Conservation (phyloP, 2,797 vertebrate species). For the Hemibagrus guttatus region DNA sequence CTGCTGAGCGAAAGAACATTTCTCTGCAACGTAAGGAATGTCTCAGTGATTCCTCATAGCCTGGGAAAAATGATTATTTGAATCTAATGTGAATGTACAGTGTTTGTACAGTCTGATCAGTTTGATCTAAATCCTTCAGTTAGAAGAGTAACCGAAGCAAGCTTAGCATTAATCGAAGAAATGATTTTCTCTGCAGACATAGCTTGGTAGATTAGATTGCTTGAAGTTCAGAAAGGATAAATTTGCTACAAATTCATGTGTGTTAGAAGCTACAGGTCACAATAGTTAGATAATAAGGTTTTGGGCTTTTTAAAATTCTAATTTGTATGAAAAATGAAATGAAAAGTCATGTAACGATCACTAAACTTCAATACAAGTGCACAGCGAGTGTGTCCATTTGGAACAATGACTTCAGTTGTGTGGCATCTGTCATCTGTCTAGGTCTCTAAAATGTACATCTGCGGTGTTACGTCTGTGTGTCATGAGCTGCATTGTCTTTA, state of each 20-base stretch:
- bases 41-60: background rate
- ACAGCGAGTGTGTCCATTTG: background rate
- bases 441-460: conserved; percentile 16
- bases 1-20: conserved; percentile 5
- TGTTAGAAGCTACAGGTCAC: background rate
- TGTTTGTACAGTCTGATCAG: too few species aligned
- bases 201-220: background rate
- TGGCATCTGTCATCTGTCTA: background rate
- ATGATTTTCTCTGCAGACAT: background rate
- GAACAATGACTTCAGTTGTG: background rate
- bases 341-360: background rate
- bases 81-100: background rate
- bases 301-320: background rate
- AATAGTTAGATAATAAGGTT: background rate
- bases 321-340: background rate
- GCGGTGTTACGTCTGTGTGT: conserved; percentile 63
- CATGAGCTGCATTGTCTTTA: conserved; percentile 64
- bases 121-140: background rate
- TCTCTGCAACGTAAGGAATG: background rate
- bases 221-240: background rate
- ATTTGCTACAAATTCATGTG: background rate
- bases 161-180: background rate
- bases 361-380: too few species aligned
- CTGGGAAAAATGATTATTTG: background rate
- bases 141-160: background rate